phyloP scores from a whole-genome alignment of 2,888 invertebrate genomes.

The Leptopilina syphax region DNA sequence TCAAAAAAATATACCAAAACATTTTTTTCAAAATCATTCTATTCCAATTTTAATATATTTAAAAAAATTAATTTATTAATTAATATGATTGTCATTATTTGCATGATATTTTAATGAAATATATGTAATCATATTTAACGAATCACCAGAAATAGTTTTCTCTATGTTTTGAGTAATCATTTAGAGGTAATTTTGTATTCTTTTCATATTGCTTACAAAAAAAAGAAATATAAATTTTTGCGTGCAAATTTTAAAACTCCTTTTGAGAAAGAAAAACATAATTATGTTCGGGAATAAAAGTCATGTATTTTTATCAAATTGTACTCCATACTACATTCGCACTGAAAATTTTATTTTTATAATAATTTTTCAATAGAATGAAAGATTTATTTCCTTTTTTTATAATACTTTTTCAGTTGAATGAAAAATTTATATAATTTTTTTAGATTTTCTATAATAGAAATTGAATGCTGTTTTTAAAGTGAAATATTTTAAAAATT shows the following conservation, averaged over 20 bases:
- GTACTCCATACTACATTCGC: conserved; percentile 33
- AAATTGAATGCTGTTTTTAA: too few relatives aligned
- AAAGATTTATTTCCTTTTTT: too few relatives aligned
- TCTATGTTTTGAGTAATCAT: conserved; percentile 32
- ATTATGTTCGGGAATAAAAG: conserved; percentile 6
- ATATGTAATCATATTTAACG: conserved; percentile 45
- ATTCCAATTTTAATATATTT: conserved; percentile 61
- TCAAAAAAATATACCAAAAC: conserved; percentile 62
- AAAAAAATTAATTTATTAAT: conserved; percentile 64
- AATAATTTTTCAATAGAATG: background rate
- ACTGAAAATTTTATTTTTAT: background rate
- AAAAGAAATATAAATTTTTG: conserved; percentile 21
- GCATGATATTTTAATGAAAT: conserved; percentile 19
- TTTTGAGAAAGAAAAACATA: background rate
- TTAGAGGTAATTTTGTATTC: conserved; percentile 64
- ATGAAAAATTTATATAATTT: too few relatives aligned
- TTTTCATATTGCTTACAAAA: conserved; percentile 56
- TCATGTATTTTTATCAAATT: conserved; percentile 29
- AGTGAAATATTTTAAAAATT: background rate
- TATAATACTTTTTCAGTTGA: too few relatives aligned
- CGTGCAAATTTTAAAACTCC: background rate
- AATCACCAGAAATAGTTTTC: conserved; percentile 11
- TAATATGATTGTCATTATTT: conserved; percentile 14
- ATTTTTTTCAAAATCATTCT: conserved; percentile 62
- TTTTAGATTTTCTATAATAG: too few relatives aligned